Percentiles rank a stretch among this genome's conserved stretches.
These are phyloP conservation scores for Eira barbara DNA, from an alignment of 2,113 vertebrate genomes.

Conservation along the genomic window DNA sequence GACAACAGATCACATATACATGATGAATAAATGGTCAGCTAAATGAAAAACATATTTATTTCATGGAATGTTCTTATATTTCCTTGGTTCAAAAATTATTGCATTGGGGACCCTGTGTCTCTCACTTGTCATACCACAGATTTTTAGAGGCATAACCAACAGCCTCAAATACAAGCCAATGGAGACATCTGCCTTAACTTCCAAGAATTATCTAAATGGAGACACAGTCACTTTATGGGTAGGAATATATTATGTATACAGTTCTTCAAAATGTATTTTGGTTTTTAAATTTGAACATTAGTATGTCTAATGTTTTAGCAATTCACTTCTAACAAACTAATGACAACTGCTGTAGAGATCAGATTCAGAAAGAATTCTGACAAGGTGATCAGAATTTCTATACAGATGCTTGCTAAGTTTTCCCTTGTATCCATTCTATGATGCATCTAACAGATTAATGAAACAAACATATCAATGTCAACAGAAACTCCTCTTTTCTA, in stretches of 20 bases:
- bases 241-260: neutral
- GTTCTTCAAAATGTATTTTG: neutral
- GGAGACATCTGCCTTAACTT: neutral
- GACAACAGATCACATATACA: neutral
- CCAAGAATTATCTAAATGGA: neutral
- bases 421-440: neutral
- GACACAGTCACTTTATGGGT: neutral
- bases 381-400: neutral
- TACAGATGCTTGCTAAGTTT: neutral
- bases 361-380: neutral
- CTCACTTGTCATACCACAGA: neutral
- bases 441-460: neutral
- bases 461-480: neutral
- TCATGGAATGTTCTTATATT: neutral
- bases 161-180: neutral
- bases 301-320: neutral
- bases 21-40: neutral
- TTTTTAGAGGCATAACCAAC: neutral
- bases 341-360: neutral
- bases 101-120: neutral
- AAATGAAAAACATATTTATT: neutral
- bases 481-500: neutral
- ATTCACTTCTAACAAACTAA: constrained; percentile 5
- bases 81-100: neutral
- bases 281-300: constrained; percentile 8